These are phyloP conservation scores for Cataglyphis altisquamis DNA, from an alignment of 2,888 invertebrate genomes.

Conservation along the genomic window DNA sequence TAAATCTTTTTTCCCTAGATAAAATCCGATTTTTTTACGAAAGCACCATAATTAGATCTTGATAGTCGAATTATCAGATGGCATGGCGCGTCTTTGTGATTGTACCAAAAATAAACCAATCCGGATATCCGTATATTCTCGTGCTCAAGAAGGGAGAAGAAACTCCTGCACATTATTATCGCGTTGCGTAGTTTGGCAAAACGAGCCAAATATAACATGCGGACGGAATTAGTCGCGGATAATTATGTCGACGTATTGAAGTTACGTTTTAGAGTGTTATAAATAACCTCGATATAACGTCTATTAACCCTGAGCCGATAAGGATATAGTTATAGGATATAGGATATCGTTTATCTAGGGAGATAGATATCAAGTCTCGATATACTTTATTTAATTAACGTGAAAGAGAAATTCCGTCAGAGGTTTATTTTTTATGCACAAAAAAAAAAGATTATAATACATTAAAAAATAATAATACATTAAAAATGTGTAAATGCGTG, in stretches of 20 bases:
- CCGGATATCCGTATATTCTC: neutral
- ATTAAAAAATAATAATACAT: too few species aligned
- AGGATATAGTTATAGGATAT: neutral
- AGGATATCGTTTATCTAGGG: neutral
- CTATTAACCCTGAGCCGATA: slow-evolving; percentile 25
- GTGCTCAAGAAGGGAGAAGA: neutral
- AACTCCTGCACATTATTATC: neutral
- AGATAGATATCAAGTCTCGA: neutral
- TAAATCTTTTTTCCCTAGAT: neutral
- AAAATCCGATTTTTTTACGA: neutral
- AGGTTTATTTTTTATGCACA: neutral
- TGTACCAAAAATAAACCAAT: slow-evolving; percentile 2
- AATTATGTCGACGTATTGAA: slow-evolving; percentile 24
- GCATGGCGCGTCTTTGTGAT: neutral
- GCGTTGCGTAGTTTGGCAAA: neutral
- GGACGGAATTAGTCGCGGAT: slow-evolving; percentile 14
- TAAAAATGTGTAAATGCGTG: neutral
- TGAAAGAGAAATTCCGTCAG: neutral
- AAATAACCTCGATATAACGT: slow-evolving; percentile 36
- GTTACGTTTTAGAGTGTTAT: slow-evolving; percentile 19
- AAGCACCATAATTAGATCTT: neutral
- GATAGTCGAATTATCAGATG: neutral
- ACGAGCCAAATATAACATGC: slow-evolving; percentile 5
- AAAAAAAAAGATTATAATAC: neutral
- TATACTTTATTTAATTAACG: neutral